phyloP scores from a whole-genome alignment of 2,113 vertebrate genomes.

The Trachemys scripta region DNA sequence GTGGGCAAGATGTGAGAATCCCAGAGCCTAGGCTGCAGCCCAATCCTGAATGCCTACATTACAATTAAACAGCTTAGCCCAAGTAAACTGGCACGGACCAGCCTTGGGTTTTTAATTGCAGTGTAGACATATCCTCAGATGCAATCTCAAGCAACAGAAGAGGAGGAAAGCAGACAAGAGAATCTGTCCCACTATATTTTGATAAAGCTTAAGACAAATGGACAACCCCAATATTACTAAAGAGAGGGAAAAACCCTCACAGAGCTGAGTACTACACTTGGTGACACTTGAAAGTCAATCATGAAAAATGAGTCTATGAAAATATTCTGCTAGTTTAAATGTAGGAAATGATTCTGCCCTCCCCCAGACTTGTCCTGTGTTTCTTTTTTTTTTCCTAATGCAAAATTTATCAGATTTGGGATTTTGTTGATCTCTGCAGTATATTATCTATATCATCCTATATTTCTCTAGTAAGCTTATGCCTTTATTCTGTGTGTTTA shows the following conservation, averaged over 20 bases:
- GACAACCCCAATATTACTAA: neutral
- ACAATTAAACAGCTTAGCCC: neutral
- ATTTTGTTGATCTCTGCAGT: slow-evolving; percentile 65
- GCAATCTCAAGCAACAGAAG: neutral
- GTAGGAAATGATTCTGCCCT: slow-evolving; percentile 40
- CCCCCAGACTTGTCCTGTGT: slow-evolving; percentile 42
- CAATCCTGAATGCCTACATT: neutral
- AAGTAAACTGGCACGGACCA: neutral
- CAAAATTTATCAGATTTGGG: slow-evolving; percentile 71
- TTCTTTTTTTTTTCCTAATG: slow-evolving; percentile 66
- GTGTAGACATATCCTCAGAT: neutral
- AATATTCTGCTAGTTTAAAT: slow-evolving; percentile 43
- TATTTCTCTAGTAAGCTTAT: slow-evolving; percentile 46
- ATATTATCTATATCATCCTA: slow-evolving; percentile 54
- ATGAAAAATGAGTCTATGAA: slow-evolving; percentile 35
- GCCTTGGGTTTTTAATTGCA: neutral
- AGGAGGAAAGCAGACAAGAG: neutral
- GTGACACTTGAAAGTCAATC: slow-evolving; percentile 40
- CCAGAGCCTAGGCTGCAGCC: neutral
- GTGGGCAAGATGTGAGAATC: neutral
- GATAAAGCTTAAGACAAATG: neutral
- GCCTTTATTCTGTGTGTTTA: slow-evolving; percentile 43
- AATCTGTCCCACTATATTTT: neutral
- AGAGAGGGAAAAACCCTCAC: neutral
- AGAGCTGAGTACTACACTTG: neutral